phyloP scores from a whole-genome alignment of 1,140 invertebrate species.

The Sweltsa coloradensis region DNA sequence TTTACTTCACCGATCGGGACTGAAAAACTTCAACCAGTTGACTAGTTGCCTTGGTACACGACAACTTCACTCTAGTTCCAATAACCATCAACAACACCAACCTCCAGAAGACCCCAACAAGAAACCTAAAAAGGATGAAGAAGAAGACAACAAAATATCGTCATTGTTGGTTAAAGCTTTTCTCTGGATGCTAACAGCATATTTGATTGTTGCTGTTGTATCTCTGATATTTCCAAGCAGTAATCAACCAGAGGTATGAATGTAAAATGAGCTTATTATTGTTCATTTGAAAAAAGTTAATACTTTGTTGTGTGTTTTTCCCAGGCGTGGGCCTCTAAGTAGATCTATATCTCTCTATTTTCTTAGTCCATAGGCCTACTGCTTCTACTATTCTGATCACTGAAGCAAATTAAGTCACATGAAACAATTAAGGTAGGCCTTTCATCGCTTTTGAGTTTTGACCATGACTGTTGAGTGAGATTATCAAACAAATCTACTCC shows the following conservation, averaged over 20 bases:
- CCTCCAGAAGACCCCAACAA: conserved; percentile 10
- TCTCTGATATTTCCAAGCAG: conserved; percentile 55
- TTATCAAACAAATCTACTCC: too few relatives aligned
- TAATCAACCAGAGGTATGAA: conserved; percentile 62
- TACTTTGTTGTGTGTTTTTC: too few relatives aligned
- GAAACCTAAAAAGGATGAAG: conserved; percentile 30
- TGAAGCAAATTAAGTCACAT: too few relatives aligned
- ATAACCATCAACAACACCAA: not conserved
- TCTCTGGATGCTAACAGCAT: conserved; percentile 62
- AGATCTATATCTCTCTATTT: too few relatives aligned
- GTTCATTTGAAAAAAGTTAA: too few relatives aligned
- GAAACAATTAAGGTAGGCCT: too few relatives aligned
- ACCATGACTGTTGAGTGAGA: too few relatives aligned
- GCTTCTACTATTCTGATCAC: too few relatives aligned
- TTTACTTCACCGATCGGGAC: conserved; percentile 6
- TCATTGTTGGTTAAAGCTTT: conserved; percentile 56
- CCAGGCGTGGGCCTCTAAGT: too few relatives aligned
- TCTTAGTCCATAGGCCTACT: too few relatives aligned
- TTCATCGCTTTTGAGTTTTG: too few relatives aligned
- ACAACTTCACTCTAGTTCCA: not conserved
- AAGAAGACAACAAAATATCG: conserved; percentile 49
- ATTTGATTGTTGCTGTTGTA: conserved; percentile 54
- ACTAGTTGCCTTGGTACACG: not conserved
- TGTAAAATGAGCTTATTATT: too few relatives aligned
- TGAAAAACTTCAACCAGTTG: not conserved